Conservation (phyloP, 2,888 invertebrate species). For the Pedicia rivosa region DNA sequence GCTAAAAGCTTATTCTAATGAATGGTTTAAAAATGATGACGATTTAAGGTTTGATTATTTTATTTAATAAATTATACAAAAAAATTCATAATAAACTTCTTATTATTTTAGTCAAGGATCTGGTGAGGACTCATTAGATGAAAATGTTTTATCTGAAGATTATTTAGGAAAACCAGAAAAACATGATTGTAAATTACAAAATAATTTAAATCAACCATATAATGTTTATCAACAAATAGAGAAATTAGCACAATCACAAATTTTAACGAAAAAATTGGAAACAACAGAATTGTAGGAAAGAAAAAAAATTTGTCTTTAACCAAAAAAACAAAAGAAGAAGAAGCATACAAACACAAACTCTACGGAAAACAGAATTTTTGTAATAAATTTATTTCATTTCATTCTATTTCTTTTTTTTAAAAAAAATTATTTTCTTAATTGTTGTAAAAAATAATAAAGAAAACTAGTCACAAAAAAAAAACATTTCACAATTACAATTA, state of each 20-base stretch:
- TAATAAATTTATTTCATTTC: too few species aligned
- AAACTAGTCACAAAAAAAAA: too few species aligned
- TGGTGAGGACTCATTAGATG: conserved; percentile 64
- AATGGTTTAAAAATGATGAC: conserved; percentile 73
- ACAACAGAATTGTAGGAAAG: conserved; percentile 59
- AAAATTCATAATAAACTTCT: conserved; percentile 3
- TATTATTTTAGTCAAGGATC: conserved; percentile 30
- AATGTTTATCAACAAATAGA: conserved; percentile 60
- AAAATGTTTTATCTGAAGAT: conserved; percentile 52
- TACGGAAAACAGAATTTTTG: too few species aligned
- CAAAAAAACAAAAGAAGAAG: too few species aligned
- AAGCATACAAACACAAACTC: too few species aligned
- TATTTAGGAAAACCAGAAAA: conserved; percentile 32
- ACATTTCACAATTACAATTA: too few species aligned
- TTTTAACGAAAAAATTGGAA: conserved; percentile 54
- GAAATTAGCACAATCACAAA: conserved; percentile 42
- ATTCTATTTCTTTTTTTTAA: too few species aligned
- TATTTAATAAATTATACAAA: not conserved
- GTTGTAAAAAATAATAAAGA: too few species aligned
- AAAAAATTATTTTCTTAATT: too few species aligned
- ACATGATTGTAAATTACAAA: conserved; percentile 30
- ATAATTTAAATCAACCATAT: conserved; percentile 37
- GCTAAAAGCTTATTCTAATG: conserved; percentile 87
- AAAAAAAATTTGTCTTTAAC: too few species aligned
- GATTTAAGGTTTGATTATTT: conserved; percentile 44